Base-by-base conservation (phyloP, 2,888 invertebrate genomes). In the Cheilosia urbana region DNA sequence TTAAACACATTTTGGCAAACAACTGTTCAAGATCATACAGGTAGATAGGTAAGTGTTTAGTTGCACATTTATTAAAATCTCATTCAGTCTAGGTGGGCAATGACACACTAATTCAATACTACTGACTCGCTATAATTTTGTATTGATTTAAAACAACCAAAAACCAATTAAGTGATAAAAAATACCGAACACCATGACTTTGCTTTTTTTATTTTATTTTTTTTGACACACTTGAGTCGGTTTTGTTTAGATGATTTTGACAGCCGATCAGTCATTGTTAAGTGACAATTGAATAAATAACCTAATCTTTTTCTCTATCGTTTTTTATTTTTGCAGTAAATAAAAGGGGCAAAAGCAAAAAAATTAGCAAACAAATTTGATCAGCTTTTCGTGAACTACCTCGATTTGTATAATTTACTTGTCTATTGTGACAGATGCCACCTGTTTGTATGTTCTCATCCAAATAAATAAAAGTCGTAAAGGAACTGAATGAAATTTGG, bases 221-320 rank as follows among this genome's bases (percentile, higher is more conserved):
- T 42, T 42, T 42, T 53, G 53, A 42, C 21, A 24, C 42, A 68
- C 42, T 68, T 55, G 7, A 34, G 21, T 11, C 34, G 11, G n/a
- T 57, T 45, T 45, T 51, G 13, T 40, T 68, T 30, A 6, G 7
- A 55, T 37, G n/a, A 11, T n/a, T 27, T 42, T 68, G 30, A 42
- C 45, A 47, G 34, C 9, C 9, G 37, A 57, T 69, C 30, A 7
- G 57, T 57, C 45, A 47, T 30, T 34, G 9, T 27, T 21, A 19
- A 58, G 17, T 55, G 53, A 55, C 40, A 68, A 6, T 42, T 55
- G 53, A 17, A 24, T 27, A 42, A 7, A 17, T 68, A 30, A 68
- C 68, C 55, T 55, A 68, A 2, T 45, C 55, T 55, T 19, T 1
- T 4, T 40, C 13, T 9, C 1, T 60, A n/a, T n/a, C 9, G 40